Conservation (phyloP, 2,113 vertebrate genomes). For the Gila orcuttii region DNA sequence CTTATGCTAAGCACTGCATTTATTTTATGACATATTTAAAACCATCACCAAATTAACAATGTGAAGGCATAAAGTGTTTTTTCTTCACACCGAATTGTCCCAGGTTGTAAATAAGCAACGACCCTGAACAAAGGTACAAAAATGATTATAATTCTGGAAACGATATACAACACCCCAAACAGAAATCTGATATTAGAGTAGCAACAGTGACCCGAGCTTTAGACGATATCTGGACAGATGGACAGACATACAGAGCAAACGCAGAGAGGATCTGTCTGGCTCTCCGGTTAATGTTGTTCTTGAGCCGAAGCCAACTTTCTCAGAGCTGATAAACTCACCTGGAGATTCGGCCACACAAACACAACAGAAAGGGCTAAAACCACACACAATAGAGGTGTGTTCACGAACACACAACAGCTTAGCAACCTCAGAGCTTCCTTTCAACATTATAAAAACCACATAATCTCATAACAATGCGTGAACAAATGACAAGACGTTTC, state of each 20-base stretch:
- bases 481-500: not conserved
- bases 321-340: not conserved
- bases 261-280: not conserved
- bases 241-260: not conserved
- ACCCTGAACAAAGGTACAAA: not conserved
- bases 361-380: not conserved
- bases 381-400: not conserved
- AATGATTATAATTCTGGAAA: not conserved
- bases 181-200: not conserved
- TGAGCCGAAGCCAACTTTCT: conserved; percentile 44
- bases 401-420: not conserved
- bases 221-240: not conserved
- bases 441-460: too few species aligned
- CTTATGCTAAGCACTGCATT: too few species aligned
- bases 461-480: too few species aligned
- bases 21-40: not conserved
- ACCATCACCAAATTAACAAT: not conserved
- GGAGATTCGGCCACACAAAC: not conserved
- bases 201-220: not conserved
- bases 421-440: too few species aligned
- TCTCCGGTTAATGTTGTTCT: conserved; percentile 29
- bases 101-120: not conserved
- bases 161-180: not conserved
- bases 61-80: not conserved
- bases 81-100: not conserved